Evolutionary conservation across 2,888 invertebrate genomes (phyloP), one percentile per base, ranked within the genome.

Genomic region (Anodontia alba): DNA sequence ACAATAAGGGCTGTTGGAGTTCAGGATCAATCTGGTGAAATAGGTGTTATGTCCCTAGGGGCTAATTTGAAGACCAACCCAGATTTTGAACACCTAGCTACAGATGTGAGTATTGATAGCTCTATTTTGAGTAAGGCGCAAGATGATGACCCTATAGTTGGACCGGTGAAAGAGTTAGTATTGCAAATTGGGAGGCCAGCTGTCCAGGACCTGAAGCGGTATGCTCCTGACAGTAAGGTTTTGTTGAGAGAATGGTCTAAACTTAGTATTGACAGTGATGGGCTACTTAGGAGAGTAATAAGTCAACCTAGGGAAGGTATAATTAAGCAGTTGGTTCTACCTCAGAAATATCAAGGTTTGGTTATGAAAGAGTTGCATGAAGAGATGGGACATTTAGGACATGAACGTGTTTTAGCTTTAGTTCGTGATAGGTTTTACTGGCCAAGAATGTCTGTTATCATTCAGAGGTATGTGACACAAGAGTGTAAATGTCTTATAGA

Each of bases 381-480:
- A 38, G 78, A 80, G 26, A 78, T 87, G 80, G 84, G 82, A 20
- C 86, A 87, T 73, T 69, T 80, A 33, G 84, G 84, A 36, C 26
- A 29, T 36, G 84, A 84, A 15, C 49, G 82, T 43, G 73, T 80
- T 7, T 29, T 84, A 12, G 38, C 54, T 23, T 43, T 84, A 15
- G 80, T 77, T 20, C 46, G 78, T 23, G 81, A 83, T 20, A 33
- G 87, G n/a, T 87, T 81, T 62, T 84, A 84, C 42, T 87, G 84
- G 87, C 87, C 87, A 31, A 57, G 70, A 1, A 87, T 87, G 83
- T 23, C 36, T 54, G 66, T 36, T 10, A 74, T 77, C 23, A 79
- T 83, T 23, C 77, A 78, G 49, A n/a, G 79, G 2, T 84, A 76
- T 51, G 68, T 84, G 0, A 76, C 69, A 26, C 49, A 72, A 15